Percentiles rank a stretch among this genome's conserved stretches.
Conservation (phyloP, 2,888 invertebrate species). For the Himalopsyche kuldschensis region DNA sequence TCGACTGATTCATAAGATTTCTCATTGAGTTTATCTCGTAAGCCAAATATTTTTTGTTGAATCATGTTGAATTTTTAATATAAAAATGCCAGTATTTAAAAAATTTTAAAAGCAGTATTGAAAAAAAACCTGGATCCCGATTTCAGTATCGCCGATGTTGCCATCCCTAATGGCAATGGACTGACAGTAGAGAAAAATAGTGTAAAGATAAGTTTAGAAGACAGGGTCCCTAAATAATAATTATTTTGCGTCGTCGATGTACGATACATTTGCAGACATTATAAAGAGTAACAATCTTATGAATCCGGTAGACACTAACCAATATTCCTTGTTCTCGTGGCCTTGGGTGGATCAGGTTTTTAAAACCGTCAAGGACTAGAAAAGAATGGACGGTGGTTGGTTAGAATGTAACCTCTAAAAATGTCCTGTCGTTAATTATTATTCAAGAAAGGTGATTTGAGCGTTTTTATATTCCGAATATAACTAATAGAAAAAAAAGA, state of each 20-base stretch:
- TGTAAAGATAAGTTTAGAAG: background rate
- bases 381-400: background rate
- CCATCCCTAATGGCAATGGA: too few relatives aligned
- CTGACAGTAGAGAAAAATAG: too few relatives aligned
- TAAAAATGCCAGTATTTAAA: too few relatives aligned
- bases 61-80: too few relatives aligned
- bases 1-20: too few relatives aligned
- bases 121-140: too few relatives aligned
- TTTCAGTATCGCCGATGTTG: too few relatives aligned
- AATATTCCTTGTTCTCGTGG: background rate
- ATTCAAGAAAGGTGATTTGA: background rate
- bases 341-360: background rate
- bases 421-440: background rate
- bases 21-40: too few relatives aligned
- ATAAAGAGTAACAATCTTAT: background rate
- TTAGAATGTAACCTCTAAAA: background rate
- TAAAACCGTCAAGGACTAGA: background rate
- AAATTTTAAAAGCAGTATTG: too few relatives aligned
- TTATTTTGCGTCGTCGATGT: background rate
- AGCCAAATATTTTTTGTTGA: too few relatives aligned
- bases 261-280: background rate
- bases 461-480: too few relatives aligned
- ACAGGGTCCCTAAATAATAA: background rate
- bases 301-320: background rate
- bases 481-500: too few relatives aligned